These are phyloP conservation scores for Ophion ellenae DNA, from an alignment of 2,888 invertebrate genomes.

Conservation along the genomic window DNA sequence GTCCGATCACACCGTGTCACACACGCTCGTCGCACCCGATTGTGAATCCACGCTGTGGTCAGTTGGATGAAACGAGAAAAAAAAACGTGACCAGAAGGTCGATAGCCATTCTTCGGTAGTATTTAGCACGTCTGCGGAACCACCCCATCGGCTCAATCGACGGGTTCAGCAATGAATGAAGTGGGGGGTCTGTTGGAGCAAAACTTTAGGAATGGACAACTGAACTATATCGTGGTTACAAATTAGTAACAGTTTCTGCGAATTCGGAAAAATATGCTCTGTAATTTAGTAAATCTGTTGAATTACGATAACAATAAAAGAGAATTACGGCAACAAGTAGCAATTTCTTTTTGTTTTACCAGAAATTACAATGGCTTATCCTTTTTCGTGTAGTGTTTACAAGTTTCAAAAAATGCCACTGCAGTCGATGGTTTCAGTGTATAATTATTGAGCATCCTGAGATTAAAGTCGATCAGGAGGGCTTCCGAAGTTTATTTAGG, in stretches of 20 bases:
- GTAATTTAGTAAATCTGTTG: too few relatives aligned
- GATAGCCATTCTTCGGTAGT: conserved; percentile 75
- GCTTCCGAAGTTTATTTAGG: too few relatives aligned
- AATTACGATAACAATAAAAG: too few relatives aligned
- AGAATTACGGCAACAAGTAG: too few relatives aligned
- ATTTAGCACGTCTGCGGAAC: conserved; percentile 75
- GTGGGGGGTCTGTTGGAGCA: background rate
- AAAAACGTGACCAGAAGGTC: conserved; percentile 5
- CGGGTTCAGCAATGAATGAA: background rate
- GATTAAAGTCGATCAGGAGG: too few relatives aligned
- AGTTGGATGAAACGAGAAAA: conserved; percentile 31
- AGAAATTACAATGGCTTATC: too few relatives aligned
- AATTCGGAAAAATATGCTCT: too few relatives aligned
- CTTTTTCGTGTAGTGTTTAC: background rate
- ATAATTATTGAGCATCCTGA: too few relatives aligned
- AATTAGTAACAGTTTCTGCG: too few relatives aligned
- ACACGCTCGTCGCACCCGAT: conserved; percentile 50
- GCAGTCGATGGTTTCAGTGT: too few relatives aligned
- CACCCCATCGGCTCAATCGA: conserved; percentile 35
- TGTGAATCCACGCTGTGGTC: conserved; percentile 41
- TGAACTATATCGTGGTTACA: too few relatives aligned
- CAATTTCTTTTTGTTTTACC: too few relatives aligned
- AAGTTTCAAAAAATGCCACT: background rate
- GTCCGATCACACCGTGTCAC: conserved; percentile 35
- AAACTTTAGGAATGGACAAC: background rate